A percentile compares a stretch with the other conserved stretches of the same genome.
phyloP scores from a whole-genome alignment of 2,113 vertebrate genomes.

The Chiloscyllium plagiosum region DNA sequence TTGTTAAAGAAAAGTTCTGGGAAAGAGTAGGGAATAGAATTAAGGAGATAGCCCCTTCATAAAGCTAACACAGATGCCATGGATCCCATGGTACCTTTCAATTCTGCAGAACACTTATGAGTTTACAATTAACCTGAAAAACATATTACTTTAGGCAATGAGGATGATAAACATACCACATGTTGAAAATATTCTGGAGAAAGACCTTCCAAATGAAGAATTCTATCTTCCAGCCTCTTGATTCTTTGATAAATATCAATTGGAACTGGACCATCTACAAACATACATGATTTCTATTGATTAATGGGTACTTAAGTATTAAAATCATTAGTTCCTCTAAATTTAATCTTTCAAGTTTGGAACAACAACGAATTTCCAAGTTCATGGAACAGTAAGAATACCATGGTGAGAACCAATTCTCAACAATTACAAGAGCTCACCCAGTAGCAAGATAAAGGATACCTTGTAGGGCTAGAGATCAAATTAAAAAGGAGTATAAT shows the following conservation, averaged over 20 bases:
- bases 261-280: constrained; percentile 80
- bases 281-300: constrained; percentile 10
- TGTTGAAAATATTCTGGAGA: constrained; percentile 96
- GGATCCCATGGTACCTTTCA: background rate
- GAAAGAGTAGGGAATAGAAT: constrained; percentile 38
- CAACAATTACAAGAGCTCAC: background rate
- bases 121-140: background rate
- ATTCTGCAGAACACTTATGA: background rate
- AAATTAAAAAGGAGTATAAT: too few species aligned
- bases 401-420: background rate
- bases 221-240: constrained; percentile 92
- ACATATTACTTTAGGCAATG: background rate
- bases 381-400: background rate
- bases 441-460: background rate
- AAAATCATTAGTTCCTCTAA: background rate
- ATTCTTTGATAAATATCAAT: constrained; percentile 87
- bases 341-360: background rate
- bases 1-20: constrained; percentile 6
- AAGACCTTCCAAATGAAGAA: constrained; percentile 92
- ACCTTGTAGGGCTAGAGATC: background rate
- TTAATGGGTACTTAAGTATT: background rate
- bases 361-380: background rate
- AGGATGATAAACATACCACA: constrained; percentile 62
- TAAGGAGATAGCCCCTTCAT: constrained; percentile 47
- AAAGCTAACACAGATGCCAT: constrained; percentile 39